Base-by-base conservation (phyloP, 2,797 vertebrate species). In the Prionace glauca region DNA sequence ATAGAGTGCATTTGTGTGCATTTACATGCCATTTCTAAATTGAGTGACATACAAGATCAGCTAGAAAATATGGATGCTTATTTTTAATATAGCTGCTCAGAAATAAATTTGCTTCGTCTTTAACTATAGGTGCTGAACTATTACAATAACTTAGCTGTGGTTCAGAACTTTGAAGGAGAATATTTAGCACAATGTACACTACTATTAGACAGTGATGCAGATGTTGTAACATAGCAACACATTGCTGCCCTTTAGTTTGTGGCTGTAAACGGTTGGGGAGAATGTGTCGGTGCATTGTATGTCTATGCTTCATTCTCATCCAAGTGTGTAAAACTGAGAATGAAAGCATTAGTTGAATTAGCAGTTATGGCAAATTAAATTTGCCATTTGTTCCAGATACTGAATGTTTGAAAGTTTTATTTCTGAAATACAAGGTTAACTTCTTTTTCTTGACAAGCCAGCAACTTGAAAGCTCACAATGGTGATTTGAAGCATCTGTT, bases 61-160 rank as follows among this genome's bases (percentile, higher is more conserved):
- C 36, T 72, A 10, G 65, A 94, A 45, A 24, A 1, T 94, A 45
- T 71, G 36, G 92, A 4, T 71, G 36, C 92, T 71, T 45, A 9
- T 71, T 94, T 90, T 62, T 62, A 87, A 88, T 29, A 88, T 50
- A 50, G 24, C 9, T 88, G 86, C 50, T 0, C 56, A 62, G 14
- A 62, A 90, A n/a, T 90, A 62, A 90, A 62, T 32, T 14, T 90
- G 12, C 74, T 14, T 29, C 87, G 62, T 62, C 56, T 62, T 90
- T 29, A 62, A 62, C 74, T 77, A n/a, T 11, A 32, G 32, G n/a
- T 4, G 14, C 16, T 62, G 3, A 62, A 12, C 32, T 50, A 24
- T 88, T 96, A 94, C 88, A 81, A 96, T 97, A 95, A 93, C n/a
- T 26, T 84, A 60, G 74, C 74, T 96, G 96, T 96, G 96, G 96